Conservation (phyloP, 2,113 vertebrate species). For the Scopus umbretta region DNA sequence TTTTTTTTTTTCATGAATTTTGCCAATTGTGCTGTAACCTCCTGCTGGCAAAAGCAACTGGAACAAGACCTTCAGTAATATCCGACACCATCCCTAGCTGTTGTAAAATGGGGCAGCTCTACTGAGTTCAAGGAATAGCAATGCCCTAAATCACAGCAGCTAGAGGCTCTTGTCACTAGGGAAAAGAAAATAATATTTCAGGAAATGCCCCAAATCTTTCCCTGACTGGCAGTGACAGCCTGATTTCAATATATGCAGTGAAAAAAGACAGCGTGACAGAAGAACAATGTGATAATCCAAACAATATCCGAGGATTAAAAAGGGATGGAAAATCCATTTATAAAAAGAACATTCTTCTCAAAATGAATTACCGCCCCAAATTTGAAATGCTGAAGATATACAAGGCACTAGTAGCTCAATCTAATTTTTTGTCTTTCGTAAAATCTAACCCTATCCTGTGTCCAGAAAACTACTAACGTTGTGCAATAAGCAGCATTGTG, state of each 20-base stretch:
- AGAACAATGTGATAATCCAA: constrained; percentile 24
- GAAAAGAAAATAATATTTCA: background rate
- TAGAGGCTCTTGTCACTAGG: background rate
- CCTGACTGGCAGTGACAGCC: background rate
- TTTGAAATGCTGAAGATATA: constrained; percentile 27
- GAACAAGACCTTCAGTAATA: background rate
- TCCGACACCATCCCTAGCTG: background rate
- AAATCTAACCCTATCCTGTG: background rate
- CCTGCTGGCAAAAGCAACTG: background rate
- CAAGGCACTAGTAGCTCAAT: background rate
- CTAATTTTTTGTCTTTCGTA: constrained; percentile 32
- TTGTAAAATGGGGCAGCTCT: background rate
- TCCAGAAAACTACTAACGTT: constrained; percentile 13
- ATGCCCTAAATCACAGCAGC: background rate
- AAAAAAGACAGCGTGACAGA: background rate
- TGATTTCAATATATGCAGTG: background rate
- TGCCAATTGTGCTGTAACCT: background rate
- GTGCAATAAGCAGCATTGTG: constrained; percentile 23
- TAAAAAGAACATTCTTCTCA: constrained; percentile 30
- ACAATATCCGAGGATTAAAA: constrained; percentile 12
- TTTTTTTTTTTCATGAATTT: background rate
- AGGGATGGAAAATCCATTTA: constrained; percentile 42
- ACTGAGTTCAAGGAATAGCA: background rate
- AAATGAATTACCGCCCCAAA: background rate
- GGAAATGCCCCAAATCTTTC: background rate